Percentiles rank a stretch among this genome's conserved stretches.
Evolutionary conservation across 2,113 vertebrate species (phyloP).

Genomic region (Drymodes brunneopygia): DNA sequence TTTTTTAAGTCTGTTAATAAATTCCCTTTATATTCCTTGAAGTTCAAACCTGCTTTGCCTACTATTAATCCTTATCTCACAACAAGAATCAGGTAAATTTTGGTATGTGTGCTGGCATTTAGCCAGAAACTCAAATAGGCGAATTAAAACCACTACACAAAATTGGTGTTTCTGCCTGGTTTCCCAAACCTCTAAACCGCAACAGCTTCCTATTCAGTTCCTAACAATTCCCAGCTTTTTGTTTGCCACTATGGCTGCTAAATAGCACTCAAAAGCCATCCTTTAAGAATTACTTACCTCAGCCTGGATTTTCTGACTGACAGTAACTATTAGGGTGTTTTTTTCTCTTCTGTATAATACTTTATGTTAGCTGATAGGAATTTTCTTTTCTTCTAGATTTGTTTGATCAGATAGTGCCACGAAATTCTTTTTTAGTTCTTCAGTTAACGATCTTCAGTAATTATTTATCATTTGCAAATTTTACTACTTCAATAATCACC

Average conservation of each 20-base stretch:
- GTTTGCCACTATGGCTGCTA: background rate
- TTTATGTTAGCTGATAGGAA: background rate
- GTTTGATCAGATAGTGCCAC: background rate
- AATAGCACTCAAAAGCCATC: background rate
- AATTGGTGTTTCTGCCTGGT: too few species aligned
- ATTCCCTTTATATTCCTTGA: too few species aligned
- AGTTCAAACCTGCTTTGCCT: too few species aligned
- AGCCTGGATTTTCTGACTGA: background rate
- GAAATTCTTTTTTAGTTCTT: background rate
- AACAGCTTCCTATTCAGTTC: background rate
- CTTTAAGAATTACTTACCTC: background rate
- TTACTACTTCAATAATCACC: background rate
- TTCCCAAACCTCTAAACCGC: too few species aligned
- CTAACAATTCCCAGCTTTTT: background rate
- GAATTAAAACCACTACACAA: too few species aligned
- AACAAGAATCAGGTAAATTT: too few species aligned
- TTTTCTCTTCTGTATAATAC: background rate
- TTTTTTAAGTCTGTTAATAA: too few species aligned
- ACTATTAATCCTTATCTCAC: too few species aligned
- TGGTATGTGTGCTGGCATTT: too few species aligned
- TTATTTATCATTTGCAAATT: background rate
- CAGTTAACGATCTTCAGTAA: background rate
- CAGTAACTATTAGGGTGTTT: background rate
- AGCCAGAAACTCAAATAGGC: too few species aligned
- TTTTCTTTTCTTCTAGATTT: background rate